phyloP scores from a whole-genome alignment of 2,888 invertebrate genomes.

The Hirudinaria manillensis region DNA sequence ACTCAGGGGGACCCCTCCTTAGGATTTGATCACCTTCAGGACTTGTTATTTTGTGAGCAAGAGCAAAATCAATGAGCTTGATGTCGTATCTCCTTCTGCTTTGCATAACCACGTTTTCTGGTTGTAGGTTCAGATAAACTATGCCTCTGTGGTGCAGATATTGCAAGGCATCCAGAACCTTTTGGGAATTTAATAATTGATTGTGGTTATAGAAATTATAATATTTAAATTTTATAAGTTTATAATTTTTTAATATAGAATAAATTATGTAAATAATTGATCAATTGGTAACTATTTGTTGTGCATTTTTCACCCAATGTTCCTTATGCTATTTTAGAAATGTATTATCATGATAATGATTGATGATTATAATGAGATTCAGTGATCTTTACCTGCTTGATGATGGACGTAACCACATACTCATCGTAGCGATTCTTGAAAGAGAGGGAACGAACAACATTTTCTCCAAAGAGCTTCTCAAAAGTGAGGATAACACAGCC shows the following conservation, averaged over 20 bases:
- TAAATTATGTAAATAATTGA: too few relatives aligned
- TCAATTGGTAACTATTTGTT: too few relatives aligned
- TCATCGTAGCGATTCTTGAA: slow-evolving; percentile 85
- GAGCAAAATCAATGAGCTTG: slow-evolving; percentile 85
- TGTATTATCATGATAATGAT: background rate
- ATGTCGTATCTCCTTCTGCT: slow-evolving; percentile 59
- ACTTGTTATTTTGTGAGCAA: slow-evolving; percentile 61
- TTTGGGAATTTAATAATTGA: background rate
- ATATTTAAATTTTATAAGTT: background rate
- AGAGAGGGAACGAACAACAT: slow-evolving; percentile 79
- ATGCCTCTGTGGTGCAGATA: slow-evolving; percentile 86
- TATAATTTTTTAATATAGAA: background rate
- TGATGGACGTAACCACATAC: slow-evolving; percentile 79
- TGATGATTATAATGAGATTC: background rate
- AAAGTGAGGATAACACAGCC: slow-evolving; percentile 53
- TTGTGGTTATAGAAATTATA: background rate
- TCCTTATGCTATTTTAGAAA: background rate
- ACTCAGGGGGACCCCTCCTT: slow-evolving; percentile 47
- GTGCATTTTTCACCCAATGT: too few relatives aligned
- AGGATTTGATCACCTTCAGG: slow-evolving; percentile 44
- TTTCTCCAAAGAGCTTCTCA: slow-evolving; percentile 71
- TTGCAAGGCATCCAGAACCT: slow-evolving; percentile 69
- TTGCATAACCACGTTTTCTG: slow-evolving; percentile 89
- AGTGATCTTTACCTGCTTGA: slow-evolving; percentile 64
- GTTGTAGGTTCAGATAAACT: slow-evolving; percentile 62